A percentile compares a stretch with the other conserved stretches of the same genome.
These are phyloP conservation scores for Hipposideros larvatus DNA, from an alignment of 2,797 vertebrate genomes.

Conservation along the genomic window DNA sequence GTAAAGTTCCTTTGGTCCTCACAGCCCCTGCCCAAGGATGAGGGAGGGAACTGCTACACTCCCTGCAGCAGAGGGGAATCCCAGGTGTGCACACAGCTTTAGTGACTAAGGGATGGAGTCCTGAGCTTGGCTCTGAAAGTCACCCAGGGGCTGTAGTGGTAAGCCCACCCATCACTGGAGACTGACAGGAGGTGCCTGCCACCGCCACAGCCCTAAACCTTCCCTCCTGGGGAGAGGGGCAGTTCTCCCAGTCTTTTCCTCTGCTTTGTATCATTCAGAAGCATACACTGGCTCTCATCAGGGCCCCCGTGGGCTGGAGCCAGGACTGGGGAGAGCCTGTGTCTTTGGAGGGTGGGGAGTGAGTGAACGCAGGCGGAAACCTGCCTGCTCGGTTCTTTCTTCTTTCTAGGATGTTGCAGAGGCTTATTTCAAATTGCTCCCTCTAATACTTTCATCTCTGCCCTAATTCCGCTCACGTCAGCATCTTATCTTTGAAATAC, in stretches of 20 bases:
- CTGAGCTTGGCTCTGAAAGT: background rate
- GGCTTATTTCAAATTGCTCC: background rate
- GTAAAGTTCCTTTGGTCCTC: background rate
- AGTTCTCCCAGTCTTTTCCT: background rate
- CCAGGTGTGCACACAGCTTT: background rate
- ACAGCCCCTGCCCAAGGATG: background rate
- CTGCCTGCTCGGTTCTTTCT: background rate
- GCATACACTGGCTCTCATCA: background rate
- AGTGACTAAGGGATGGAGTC: background rate
- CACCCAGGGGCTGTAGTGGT: accelerated
- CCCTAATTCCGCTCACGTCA: background rate
- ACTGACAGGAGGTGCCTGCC: background rate
- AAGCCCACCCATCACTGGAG: background rate
- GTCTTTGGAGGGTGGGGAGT: background rate
- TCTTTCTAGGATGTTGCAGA: no score
- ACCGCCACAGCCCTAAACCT: background rate
- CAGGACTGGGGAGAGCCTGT: background rate
- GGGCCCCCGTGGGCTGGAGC: background rate
- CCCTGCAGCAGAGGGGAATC: background rate
- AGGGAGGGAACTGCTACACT: background rate
- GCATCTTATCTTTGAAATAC: background rate
- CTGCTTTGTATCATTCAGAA: background rate
- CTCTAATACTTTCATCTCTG: no score
- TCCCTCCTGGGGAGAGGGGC: background rate
- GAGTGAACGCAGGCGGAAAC: accelerated